These are phyloP conservation scores for Laticauda colubrina DNA, from an alignment of 2,113 vertebrate species.

Conservation along the genomic window DNA sequence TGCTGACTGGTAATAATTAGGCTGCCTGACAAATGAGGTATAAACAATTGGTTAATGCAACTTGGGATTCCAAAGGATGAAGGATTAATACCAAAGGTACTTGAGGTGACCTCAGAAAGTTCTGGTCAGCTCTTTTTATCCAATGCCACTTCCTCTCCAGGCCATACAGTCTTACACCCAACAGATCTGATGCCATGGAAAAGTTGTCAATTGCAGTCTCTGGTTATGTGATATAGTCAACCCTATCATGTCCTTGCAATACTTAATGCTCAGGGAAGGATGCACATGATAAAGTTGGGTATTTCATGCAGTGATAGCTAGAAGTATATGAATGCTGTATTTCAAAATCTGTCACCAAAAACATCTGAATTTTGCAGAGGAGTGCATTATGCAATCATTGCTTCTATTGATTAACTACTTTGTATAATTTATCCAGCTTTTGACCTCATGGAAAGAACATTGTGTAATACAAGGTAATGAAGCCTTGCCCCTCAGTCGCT, in stretches of 20 bases:
- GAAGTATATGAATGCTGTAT: neutral
- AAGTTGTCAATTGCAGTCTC: neutral
- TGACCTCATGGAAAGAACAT: neutral
- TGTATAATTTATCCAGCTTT: neutral
- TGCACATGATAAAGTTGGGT: neutral
- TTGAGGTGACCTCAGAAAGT: neutral
- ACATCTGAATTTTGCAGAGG: neutral
- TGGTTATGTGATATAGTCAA: neutral
- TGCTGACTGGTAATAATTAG: constrained; percentile 30
- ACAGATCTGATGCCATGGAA: neutral
- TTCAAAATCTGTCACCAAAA: neutral
- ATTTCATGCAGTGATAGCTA: neutral
- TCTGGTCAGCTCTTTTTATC: neutral
- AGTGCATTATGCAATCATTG: neutral
- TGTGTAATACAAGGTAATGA: neutral
- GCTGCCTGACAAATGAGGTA: constrained; percentile 11
- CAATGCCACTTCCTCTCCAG: neutral
- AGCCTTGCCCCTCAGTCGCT: neutral
- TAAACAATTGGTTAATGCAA: constrained; percentile 6
- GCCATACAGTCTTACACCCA: neutral
- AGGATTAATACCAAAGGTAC: constrained; percentile 8
- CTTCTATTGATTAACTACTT: neutral
- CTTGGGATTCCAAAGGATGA: constrained; percentile 27
- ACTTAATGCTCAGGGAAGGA: neutral
- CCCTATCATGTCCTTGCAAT: neutral